These are phyloP conservation scores for Callinectes sapidus DNA, from an alignment of 2,888 invertebrate species.

Conservation along the genomic window DNA sequence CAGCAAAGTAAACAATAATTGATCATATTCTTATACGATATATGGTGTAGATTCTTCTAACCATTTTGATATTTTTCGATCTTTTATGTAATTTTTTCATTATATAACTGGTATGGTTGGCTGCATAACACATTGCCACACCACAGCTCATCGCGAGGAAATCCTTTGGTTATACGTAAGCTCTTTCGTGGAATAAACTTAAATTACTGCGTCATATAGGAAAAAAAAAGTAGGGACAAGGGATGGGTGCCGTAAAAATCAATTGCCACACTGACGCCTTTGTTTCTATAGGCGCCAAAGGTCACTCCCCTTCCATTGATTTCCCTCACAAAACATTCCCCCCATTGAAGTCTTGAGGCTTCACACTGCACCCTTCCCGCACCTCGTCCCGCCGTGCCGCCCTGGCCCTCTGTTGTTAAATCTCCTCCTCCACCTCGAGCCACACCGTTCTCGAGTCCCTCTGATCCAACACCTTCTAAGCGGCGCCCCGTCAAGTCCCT, in stretches of 20 bases:
- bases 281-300: constrained; percentile 3
- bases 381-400: not conserved
- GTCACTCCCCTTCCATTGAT: constrained; percentile 15
- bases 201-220: not conserved
- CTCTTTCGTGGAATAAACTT: not conserved
- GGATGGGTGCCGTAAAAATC: not conserved
- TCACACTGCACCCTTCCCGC: not conserved
- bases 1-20: no score
- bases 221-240: not conserved
- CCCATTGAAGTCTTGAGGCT: not conserved
- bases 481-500: not conserved
- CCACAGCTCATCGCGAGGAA: no score
- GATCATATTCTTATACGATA: no score
- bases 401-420: not conserved
- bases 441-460: not conserved
- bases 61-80: no score
- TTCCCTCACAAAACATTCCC: not conserved
- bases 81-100: no score
- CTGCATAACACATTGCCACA: no score
- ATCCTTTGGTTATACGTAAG: no score
- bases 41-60: no score
- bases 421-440: not conserved
- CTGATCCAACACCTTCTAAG: not conserved
- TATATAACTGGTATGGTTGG: no score
- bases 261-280: not conserved